Base-by-base conservation (phyloP, 2,888 invertebrate species). In the Lapara coniferarum region DNA sequence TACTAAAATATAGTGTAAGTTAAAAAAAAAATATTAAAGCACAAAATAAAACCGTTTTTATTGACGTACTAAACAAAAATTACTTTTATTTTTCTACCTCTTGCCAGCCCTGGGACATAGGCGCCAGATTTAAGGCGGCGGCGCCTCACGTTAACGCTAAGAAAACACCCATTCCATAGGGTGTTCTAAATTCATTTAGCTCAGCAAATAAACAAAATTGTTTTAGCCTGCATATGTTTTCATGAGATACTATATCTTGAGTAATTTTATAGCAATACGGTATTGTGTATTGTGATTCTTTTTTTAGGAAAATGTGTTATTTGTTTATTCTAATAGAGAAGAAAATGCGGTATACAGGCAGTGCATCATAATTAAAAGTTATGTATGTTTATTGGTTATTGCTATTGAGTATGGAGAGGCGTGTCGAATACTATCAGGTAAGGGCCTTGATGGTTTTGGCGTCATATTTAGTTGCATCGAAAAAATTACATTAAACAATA, bases 171-270 rank as follows among this genome's bases (percentile, higher is more conserved):
- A 81, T 78, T 80, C 91, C 84, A 87, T 81, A 80, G 93, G 91
- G 91, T 84, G 89, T 85, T 88, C 84, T 92, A 90, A 89, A 91
- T 93, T 92, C 89, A 92, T 90, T 92, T 75, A 78, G 71, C 73
- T 71, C 77, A 76, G 79, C 81, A 85, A 84, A 90, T 90, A 91
- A 91, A 89, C 87, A 89, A 85, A 88, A 87, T 89, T 80, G 69
- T 72, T 73, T 68, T 58, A 46, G 16, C 14, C 70, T 70, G 46
- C 68, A 70, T 67, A 67, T 55, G 63, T 56, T 63, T 53, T 66
- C 13, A 37, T 66, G 52, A 66, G 53, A 52, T n/a, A 13, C 53
- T 66, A 30, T 14, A 44, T 37, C 44, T 59, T 53, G 16, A 30
- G n/a, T 52, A 19, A n/a, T 44, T 14, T 19, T 25, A 59, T 59